Evolutionary conservation across 2,888 invertebrate species (phyloP).

Genomic region (Ennomos fuscantarius): DNA sequence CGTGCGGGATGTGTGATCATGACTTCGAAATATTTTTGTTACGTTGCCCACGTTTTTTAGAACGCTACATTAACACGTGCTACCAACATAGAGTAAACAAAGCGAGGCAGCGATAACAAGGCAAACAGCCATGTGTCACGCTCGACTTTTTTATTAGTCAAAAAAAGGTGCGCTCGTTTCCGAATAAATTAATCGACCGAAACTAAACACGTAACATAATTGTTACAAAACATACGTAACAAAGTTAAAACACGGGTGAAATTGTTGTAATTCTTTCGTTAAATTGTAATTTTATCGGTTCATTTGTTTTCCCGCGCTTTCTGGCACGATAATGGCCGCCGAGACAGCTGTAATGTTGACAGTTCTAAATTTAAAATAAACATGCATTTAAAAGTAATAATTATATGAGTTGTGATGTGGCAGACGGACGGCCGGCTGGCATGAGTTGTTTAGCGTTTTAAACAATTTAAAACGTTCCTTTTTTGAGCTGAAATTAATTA

Average conservation of each 20-base stretch:
- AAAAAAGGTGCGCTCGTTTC: conserved; percentile 43
- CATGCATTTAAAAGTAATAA: conserved; percentile 57
- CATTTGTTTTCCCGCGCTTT: conserved; percentile 56
- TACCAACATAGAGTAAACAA: conserved; percentile 59
- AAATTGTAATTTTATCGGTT: conserved; percentile 28
- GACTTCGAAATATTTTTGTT: conserved; percentile 51
- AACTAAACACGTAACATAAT: conserved; percentile 68
- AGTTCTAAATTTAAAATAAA: conserved; percentile 81
- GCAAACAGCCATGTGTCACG: conserved; percentile 56
- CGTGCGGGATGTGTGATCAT: conserved; percentile 50
- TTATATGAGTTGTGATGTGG: conserved; percentile 60
- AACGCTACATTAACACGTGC: conserved; percentile 69
- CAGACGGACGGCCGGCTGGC: conserved; percentile 43
- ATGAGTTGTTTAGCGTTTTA: conserved; percentile 46
- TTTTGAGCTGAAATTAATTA: conserved; percentile 37
- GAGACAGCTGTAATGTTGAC: conserved; percentile 78
- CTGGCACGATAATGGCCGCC: conserved; percentile 65
- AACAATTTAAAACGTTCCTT: conserved; percentile 34
- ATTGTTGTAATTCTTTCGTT: conserved; percentile 45
- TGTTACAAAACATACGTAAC: conserved; percentile 55
- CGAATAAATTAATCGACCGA: conserved; percentile 68
- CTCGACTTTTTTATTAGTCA: conserved; percentile 52
- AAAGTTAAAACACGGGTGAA: conserved; percentile 66
- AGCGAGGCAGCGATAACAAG: conserved; percentile 41
- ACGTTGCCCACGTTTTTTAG: conserved; percentile 49